phyloP scores from a whole-genome alignment of 2,113 vertebrate genomes.

The Phaetusa simplex region DNA sequence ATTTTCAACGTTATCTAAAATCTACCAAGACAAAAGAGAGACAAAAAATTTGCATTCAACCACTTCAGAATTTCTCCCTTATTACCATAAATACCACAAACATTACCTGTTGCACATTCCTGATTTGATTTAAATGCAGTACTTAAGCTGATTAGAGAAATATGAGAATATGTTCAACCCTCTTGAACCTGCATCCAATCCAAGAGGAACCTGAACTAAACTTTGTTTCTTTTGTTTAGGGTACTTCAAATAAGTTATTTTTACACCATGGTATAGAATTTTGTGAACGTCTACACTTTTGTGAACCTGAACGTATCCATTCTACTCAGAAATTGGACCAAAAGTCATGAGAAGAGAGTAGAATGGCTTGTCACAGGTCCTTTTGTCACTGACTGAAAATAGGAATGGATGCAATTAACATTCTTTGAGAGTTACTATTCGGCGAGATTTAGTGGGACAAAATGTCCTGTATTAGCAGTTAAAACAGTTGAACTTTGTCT shows the following conservation, averaged over 20 bases:
- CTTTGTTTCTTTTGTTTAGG: constrained; percentile 28
- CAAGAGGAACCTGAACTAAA: constrained; percentile 21
- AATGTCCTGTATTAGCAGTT: neutral
- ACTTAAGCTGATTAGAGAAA: constrained; percentile 65
- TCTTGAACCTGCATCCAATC: constrained; percentile 28
- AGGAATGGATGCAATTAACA: neutral
- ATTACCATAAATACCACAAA: constrained; percentile 66
- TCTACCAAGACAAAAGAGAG: constrained; percentile 47
- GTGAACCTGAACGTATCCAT: neutral
- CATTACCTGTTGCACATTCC: constrained; percentile 58
- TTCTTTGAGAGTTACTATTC: neutral
- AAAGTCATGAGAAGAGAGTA: neutral
- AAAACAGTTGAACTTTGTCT: neutral
- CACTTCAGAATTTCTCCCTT: constrained; percentile 57
- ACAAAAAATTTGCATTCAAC: constrained; percentile 51
- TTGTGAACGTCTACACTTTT: neutral
- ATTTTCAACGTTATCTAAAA: neutral
- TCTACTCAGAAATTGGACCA: neutral
- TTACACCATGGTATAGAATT: neutral
- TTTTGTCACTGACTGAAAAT: neutral
- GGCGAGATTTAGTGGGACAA: neutral
- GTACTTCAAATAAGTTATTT: neutral
- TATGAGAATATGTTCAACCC: constrained; percentile 28
- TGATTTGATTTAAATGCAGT: constrained; percentile 70
- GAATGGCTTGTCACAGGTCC: neutral